phyloP scores from a whole-genome alignment of 2,888 invertebrate genomes.

The Drosophila kuntzei region DNA sequence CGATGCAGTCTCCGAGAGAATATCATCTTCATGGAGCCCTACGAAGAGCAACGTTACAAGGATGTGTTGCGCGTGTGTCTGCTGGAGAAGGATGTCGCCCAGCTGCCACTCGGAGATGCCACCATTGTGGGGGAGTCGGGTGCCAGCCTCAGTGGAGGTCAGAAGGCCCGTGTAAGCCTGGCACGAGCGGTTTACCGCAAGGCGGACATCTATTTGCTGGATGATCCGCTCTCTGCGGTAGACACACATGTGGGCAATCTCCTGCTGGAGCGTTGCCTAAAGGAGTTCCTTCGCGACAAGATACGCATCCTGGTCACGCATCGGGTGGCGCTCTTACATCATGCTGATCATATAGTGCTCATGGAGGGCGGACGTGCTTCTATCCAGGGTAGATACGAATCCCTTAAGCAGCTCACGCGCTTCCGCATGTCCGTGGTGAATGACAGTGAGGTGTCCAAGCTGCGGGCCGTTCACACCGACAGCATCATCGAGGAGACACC shows the following conservation, averaged over 20 bases:
- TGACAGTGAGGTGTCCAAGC: slow-evolving; percentile 71
- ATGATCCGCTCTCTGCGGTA: slow-evolving; percentile 92
- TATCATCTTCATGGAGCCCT: slow-evolving; percentile 93
- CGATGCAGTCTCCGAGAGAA: slow-evolving; percentile 94
- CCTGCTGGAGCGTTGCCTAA: slow-evolving; percentile 90
- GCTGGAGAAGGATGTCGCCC: slow-evolving; percentile 88
- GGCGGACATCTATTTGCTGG: slow-evolving; percentile 91
- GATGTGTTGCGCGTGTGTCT: slow-evolving; percentile 88
- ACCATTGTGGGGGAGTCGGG: slow-evolving; percentile 89
- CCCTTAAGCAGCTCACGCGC: slow-evolving; percentile 87
- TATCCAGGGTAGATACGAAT: slow-evolving; percentile 83
- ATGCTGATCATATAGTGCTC: slow-evolving; percentile 87
- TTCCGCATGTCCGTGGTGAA: slow-evolving; percentile 83
- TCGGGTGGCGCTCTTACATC: slow-evolving; percentile 88
- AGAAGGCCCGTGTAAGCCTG: slow-evolving; percentile 91
- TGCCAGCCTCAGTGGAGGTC: slow-evolving; percentile 90
- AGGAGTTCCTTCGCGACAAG: slow-evolving; percentile 87
- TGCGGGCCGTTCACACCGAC: slow-evolving; percentile 69
- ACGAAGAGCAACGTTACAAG: slow-evolving; percentile 87
- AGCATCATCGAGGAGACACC: slow-evolving; percentile 70
- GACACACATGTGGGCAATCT: slow-evolving; percentile 91
- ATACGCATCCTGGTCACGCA: slow-evolving; percentile 91
- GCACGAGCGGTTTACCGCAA: slow-evolving; percentile 91
- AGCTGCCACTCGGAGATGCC: slow-evolving; percentile 86
- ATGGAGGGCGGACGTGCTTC: slow-evolving; percentile 86